A percentile compares a stretch with the other conserved stretches of the same genome.
phyloP scores from a whole-genome alignment of 2,888 invertebrate genomes.

The Amiota communis region DNA sequence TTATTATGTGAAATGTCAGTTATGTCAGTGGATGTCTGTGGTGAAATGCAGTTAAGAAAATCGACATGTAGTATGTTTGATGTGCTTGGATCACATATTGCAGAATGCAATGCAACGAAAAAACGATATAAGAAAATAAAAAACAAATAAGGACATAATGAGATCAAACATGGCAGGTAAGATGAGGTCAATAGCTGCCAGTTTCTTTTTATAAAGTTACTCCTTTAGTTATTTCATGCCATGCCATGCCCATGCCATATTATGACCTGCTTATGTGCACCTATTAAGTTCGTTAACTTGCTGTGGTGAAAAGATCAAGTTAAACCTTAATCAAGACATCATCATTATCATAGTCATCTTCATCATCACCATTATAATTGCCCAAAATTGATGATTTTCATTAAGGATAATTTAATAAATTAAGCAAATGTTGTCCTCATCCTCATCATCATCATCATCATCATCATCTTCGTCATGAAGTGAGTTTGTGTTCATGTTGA shows the following conservation, averaged over 20 bases:
- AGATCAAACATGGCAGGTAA: too few species aligned
- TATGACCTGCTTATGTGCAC: too few species aligned
- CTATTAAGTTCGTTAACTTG: background rate
- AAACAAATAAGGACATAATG: background rate
- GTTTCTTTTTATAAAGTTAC: too few species aligned
- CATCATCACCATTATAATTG: constrained; percentile 44
- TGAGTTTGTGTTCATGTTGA: background rate
- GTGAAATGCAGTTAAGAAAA: too few species aligned
- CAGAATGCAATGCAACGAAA: too few species aligned
- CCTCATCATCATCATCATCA: background rate
- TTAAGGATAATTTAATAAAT: constrained; percentile 66
- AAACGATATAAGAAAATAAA: background rate
- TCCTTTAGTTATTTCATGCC: too few species aligned
- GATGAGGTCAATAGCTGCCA: background rate
- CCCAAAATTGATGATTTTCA: constrained; percentile 66
- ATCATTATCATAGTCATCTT: constrained; percentile 47
- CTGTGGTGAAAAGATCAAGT: background rate
- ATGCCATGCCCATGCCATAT: too few species aligned
- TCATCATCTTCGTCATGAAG: background rate
- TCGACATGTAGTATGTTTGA: too few species aligned
- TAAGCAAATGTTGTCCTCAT: constrained; percentile 27
- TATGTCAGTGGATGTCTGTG: too few species aligned
- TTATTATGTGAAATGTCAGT: too few species aligned
- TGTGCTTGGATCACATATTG: too few species aligned
- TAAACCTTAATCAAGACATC: constrained; percentile 33